Evolutionary conservation across 2,113 vertebrate species (phyloP).

Genomic region (Tympanuchus pallidicinctus): DNA sequence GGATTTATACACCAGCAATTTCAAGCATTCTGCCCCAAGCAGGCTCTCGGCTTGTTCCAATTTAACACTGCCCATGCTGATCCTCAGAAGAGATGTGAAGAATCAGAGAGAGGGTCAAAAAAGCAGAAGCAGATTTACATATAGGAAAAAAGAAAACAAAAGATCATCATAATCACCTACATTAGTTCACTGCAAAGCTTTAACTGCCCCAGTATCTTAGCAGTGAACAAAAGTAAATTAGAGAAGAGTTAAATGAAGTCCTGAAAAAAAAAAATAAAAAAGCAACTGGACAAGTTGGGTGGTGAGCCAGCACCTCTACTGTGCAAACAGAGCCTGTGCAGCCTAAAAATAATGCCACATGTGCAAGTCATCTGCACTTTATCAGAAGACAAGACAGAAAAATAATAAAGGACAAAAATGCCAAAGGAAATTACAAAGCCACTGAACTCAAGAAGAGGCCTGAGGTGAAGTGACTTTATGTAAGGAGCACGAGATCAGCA

Average conservation of each 20-base stretch:
- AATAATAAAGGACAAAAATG: conserved; percentile 43
- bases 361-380: conserved; percentile 5
- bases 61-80: background rate
- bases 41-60: background rate
- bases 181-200: background rate
- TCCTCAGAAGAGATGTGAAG: background rate
- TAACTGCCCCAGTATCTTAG: background rate
- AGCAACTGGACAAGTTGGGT: background rate
- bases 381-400: background rate
- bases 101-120: background rate
- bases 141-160: background rate
- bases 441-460: conserved; percentile 8
- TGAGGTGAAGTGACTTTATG: conserved; percentile 31
- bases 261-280: conserved; percentile 3
- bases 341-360: background rate
- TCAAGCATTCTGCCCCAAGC: background rate
- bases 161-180: background rate
- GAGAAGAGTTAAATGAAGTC: background rate
- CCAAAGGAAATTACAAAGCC: conserved; percentile 59
- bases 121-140: background rate
- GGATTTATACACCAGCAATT: background rate
- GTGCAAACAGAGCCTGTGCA: background rate
- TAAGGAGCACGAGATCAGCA: conserved; percentile 20
- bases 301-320: background rate
- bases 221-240: background rate